Evolutionary conservation across 2,888 invertebrate genomes (phyloP), one percentile per base, ranked within the genome.

Genomic region (Acleris cristana): DNA sequence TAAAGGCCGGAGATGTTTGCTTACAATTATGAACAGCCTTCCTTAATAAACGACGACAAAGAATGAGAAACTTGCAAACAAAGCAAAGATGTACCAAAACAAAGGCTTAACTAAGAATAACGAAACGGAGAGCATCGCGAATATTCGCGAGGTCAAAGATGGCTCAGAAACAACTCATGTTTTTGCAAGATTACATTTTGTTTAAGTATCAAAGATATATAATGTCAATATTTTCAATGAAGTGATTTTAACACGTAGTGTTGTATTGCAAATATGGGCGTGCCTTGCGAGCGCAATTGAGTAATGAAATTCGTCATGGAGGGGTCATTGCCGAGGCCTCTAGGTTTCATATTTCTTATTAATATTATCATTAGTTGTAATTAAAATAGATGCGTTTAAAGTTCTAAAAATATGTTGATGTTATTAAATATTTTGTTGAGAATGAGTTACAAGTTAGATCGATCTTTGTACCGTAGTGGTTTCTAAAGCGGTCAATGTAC

Each of bases 241-340:
- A n/a, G 48, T 48, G 6, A n/a, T 48, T 48, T 48, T 48, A 18
- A 8, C 48, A 18, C 16, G n/a, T 48, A 48, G 18, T 19, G 19
- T n/a, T 19, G n/a, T 56, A 44, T 44, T 56, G 59, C 54, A 55
- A 52, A 18, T 7, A 48, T 51, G 51, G 66, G 61, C 34, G 66
- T 62, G 66, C 56, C 61, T 53, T 53, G 52, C 23, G 3, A 14
- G 58, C 5, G 51, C 16, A 45, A 52, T 55, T 57, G 58, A 6
- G 52, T 52, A 62, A 23, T 14, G 52, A 51, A 62, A 62, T 23
- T 48, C 23, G 34, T 23, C 61, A 40, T 34, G 55, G 45, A 52
- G 23, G 55, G 61, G 61, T 66, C 66, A 66, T 61, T 62, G 66
- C 57, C 66, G 56, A 66, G 66, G 61, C 54, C 52, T 26, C 19